Percentiles rank a stretch among this genome's conserved stretches.
Evolutionary conservation across 2,888 invertebrate species (phyloP).

Genomic region (Drosophila atroscutellata): DNA sequence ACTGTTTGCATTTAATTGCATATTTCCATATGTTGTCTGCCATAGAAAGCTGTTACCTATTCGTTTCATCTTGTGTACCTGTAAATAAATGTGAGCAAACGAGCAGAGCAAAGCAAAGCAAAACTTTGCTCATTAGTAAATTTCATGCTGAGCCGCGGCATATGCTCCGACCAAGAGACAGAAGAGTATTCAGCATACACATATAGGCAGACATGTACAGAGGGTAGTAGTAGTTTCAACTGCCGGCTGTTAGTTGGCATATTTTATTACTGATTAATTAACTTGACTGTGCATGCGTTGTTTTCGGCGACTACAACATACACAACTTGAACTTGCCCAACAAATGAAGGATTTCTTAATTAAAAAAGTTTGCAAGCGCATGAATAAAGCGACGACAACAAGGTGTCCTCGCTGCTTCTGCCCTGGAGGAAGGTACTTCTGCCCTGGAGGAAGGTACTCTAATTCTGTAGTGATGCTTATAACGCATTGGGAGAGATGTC

Average conservation of each 20-base stretch:
- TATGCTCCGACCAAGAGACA: conserved; percentile 12
- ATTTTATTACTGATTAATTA: conserved; percentile 76
- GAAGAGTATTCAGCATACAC: background rate
- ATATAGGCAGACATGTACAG: background rate
- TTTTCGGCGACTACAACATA: conserved; percentile 6
- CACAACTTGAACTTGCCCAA: conserved; percentile 46
- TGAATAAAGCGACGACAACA: conserved; percentile 29
- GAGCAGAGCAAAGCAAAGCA: background rate
- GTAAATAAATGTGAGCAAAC: conserved; percentile 54
- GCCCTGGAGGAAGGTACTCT: background rate
- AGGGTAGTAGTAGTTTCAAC: conserved; percentile 24
- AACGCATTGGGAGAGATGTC: background rate
- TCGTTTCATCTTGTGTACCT: conserved; percentile 47
- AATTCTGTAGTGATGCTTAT: background rate
- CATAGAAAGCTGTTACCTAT: conserved; percentile 34
- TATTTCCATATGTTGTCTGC: conserved; percentile 22
- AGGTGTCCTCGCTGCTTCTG: conserved; percentile 16
- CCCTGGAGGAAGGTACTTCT: background rate
- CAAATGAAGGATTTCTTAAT: conserved; percentile 60
- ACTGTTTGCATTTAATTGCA: conserved; percentile 39
- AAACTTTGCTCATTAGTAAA: conserved; percentile 77
- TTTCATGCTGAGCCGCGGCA: conserved; percentile 47
- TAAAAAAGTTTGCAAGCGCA: conserved; percentile 68
- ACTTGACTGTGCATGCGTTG: conserved; percentile 44
- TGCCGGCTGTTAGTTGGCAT: conserved; percentile 60